Percentiles rank a stretch among this genome's conserved stretches.
These are phyloP conservation scores for Pteronotus mesoamericanus DNA, from an alignment of 2,797 vertebrate species.

Conservation along the genomic window DNA sequence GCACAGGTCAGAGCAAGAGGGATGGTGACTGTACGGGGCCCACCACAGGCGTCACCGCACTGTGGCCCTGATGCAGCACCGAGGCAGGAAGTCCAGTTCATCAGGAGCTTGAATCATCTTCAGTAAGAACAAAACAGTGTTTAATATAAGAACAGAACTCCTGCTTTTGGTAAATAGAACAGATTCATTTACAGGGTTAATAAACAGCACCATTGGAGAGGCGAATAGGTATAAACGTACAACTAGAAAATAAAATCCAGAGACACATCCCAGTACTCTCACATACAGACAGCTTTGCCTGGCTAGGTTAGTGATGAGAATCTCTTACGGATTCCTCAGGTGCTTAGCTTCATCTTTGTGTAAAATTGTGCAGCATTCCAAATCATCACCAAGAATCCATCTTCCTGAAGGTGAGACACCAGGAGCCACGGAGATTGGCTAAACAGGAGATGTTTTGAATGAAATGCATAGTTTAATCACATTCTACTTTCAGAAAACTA, in stretches of 20 bases:
- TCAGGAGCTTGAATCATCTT: not conserved
- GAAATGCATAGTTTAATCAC: constrained; percentile 76
- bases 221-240: not conserved
- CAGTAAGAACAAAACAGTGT: not conserved
- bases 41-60: not conserved
- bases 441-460: constrained; percentile 72
- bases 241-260: constrained; percentile 14
- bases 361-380: constrained; percentile 60
- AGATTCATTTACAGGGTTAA: not conserved
- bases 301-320: constrained; percentile 13
- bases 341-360: constrained; percentile 48
- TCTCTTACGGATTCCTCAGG: constrained; percentile 30
- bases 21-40: not conserved
- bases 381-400: constrained; percentile 68
- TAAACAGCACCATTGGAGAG: not conserved
- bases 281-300: not conserved
- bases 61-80: not conserved
- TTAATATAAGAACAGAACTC: not conserved
- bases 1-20: not conserved
- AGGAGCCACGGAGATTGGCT: constrained; percentile 57
- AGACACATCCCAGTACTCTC: not conserved
- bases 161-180: not conserved
- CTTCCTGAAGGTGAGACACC: constrained; percentile 64
- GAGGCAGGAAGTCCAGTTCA: not conserved
- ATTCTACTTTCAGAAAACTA: constrained; percentile 74